Conservation (phyloP, 2,888 invertebrate species). For the Entomobrya proxima region DNA sequence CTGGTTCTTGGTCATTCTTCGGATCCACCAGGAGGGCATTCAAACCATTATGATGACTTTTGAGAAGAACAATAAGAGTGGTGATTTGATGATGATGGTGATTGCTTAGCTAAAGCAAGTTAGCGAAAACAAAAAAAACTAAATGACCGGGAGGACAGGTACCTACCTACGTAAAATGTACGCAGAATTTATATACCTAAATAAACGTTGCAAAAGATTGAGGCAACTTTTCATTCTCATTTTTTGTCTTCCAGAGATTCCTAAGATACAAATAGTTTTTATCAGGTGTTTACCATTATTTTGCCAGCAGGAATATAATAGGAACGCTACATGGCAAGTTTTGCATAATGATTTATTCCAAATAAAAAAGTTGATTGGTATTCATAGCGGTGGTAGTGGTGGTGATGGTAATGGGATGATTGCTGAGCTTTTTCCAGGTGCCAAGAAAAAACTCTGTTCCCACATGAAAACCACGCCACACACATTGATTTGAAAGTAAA, state of each 20-base stretch:
- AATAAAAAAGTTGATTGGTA: constrained; percentile 28
- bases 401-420: constrained; percentile 3
- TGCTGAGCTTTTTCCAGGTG: constrained; percentile 3
- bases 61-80: not conserved
- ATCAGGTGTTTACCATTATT: constrained; percentile 28
- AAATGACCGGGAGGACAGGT: not conserved
- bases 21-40: constrained; percentile 14
- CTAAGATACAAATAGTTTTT: not conserved
- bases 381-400: not conserved
- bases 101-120: not conserved
- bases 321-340: not conserved
- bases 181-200: constrained; percentile 23
- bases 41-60: not conserved
- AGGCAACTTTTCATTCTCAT: not conserved
- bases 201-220: not conserved
- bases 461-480: not conserved
- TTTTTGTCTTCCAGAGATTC: not conserved
- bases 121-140: not conserved
- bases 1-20: not conserved
- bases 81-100: constrained; percentile 8
- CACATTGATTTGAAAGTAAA: not conserved
- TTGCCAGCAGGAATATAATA: constrained; percentile 17
- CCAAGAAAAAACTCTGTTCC: not conserved
- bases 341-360: not conserved
- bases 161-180: constrained; percentile 10